A percentile compares a stretch with the other conserved stretches of the same genome.
Evolutionary conservation across 1,140 invertebrate genomes (phyloP).

Genomic region (Sminthurides bifidus): DNA sequence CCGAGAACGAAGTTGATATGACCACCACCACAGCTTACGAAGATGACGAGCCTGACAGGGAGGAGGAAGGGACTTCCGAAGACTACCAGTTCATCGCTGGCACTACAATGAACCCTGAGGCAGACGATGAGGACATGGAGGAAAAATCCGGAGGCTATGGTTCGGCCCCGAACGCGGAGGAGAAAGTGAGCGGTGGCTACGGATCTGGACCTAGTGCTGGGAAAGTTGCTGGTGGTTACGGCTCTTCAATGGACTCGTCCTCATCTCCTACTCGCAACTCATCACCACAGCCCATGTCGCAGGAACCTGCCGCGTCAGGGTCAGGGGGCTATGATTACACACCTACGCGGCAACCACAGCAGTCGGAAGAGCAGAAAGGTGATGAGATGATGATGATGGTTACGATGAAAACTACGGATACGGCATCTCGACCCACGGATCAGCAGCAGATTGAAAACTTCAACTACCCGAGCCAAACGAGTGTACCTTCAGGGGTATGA

Average conservation of each 20-base stretch:
- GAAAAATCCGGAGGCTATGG: too few species aligned
- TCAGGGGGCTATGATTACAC: not conserved
- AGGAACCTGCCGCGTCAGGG: not conserved
- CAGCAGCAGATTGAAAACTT: constrained; percentile 25
- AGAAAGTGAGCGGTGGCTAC: too few species aligned
- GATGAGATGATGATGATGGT: too few species aligned
- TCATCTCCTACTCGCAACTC: not conserved
- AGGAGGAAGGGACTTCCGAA: constrained; percentile 14
- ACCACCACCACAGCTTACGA: not conserved
- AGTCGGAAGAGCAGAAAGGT: not conserved
- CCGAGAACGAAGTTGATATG: too few species aligned
- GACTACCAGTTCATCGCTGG: not conserved
- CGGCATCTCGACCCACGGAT: constrained; percentile 11
- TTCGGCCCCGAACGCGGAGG: not conserved
- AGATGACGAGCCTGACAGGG: not conserved
- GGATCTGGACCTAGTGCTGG: not conserved
- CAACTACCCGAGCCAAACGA: constrained; percentile 5
- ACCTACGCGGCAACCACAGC: not conserved
- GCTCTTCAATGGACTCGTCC: not conserved
- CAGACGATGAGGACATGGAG: too few species aligned
- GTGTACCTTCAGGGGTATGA: not conserved
- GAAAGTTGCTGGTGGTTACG: not conserved
- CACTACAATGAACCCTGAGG: not conserved
- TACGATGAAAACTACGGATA: too few species aligned
- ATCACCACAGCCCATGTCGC: not conserved